Percentiles rank a stretch among this genome's conserved stretches.
Conservation (phyloP, 2,797 vertebrate species). For the Gallinago solitaria region DNA sequence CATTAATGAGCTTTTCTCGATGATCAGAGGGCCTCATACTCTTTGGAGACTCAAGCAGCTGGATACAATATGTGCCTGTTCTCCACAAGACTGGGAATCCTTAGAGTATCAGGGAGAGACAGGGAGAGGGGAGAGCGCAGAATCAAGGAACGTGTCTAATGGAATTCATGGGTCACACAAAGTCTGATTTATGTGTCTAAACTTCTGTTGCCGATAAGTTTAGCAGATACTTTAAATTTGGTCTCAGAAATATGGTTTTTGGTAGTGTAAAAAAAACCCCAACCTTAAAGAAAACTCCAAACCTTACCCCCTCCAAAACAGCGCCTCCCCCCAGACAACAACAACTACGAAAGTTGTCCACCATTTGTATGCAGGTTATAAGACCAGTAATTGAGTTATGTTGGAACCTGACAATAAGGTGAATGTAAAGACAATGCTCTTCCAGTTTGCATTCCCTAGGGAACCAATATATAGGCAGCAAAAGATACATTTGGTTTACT, state of each 20-base stretch:
- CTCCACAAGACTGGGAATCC: background rate
- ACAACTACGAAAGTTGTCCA: background rate
- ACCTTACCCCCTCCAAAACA: background rate
- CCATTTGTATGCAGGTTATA: no score
- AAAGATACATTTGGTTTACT: background rate
- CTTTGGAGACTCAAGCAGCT: background rate
- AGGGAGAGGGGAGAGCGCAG: background rate
- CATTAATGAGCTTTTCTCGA: background rate
- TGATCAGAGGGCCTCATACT: background rate
- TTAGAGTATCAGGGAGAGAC: rapidly evolving
- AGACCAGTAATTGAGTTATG: background rate
- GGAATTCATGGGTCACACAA: background rate
- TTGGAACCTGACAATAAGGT: background rate
- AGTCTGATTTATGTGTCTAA: background rate
- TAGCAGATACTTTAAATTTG: background rate
- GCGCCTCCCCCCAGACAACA: rapidly evolving
- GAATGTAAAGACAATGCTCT: background rate
- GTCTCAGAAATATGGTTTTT: background rate
- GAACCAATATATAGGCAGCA: background rate
- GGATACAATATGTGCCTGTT: background rate
- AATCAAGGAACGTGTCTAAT: background rate
- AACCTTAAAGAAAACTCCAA: background rate
- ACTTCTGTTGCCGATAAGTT: rapidly evolving
- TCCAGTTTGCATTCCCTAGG: background rate
- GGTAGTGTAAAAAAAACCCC: background rate